phyloP scores from a whole-genome alignment of 2,797 vertebrate species.

The Pipistrellus kuhlii region DNA sequence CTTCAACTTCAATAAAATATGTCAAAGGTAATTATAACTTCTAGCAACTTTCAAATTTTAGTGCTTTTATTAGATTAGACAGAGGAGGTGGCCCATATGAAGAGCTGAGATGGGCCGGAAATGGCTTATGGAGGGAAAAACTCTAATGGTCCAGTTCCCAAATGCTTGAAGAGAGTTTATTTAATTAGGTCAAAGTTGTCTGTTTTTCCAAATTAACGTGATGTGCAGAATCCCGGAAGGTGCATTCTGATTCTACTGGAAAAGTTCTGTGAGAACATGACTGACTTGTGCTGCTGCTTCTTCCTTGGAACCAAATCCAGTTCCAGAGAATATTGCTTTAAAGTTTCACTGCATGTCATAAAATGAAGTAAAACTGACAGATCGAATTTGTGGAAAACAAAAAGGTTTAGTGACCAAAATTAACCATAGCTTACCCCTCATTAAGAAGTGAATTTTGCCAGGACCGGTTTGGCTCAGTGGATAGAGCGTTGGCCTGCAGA shows the following conservation, averaged over 20 bases:
- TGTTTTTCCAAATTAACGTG: rapidly evolving
- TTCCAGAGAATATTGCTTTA: neutral
- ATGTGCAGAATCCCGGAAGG: neutral
- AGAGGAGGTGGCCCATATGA: neutral
- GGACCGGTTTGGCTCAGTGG: no score
- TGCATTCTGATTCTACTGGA: neutral
- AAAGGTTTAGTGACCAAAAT: neutral
- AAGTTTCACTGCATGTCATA: neutral
- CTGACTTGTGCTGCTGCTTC: neutral
- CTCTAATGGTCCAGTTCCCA: no score
- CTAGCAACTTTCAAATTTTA: neutral
- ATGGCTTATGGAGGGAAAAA: no score
- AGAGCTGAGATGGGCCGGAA: neutral
- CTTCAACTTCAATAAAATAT: neutral
- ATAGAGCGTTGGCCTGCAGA: no score
- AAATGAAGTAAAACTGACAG: neutral
- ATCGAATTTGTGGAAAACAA: neutral
- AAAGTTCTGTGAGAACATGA: neutral
- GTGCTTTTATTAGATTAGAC: no score
- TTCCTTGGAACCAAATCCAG: neutral
- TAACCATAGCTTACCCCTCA: neutral
- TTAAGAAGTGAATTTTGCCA: neutral
- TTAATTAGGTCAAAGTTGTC: neutral
- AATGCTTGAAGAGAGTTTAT: neutral
- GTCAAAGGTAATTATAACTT: neutral